Base-by-base conservation (phyloP, 2,888 invertebrate genomes). In the Miltochrista miniata region DNA sequence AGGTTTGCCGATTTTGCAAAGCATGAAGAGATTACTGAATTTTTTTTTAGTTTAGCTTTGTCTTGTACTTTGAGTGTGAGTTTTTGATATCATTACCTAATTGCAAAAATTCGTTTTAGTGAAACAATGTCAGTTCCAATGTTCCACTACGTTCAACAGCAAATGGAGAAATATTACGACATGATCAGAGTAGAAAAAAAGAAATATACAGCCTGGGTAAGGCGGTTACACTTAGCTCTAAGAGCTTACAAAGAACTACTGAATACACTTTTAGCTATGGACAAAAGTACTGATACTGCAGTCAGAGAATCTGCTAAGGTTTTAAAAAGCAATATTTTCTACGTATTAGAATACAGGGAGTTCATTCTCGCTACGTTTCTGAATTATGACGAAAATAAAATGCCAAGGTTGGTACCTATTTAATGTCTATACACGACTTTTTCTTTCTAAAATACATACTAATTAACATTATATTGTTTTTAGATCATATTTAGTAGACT, bases 121-220 rank as follows among this genome's bases (percentile, higher is more conserved):
- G 98, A 99, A 90, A 98, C 99, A 1, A 94, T 99, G 93, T 96
- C 97, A 13, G 94, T 97, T 4, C 95, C 96, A 58, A 95, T 96
- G 71, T 99, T 99, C 85, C 98, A 99, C 89, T 97, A 97, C 85
- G 96, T 98, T 8, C 98, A 99, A 85, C 96, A 97, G 69, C 96
- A 98, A 87, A 94, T 98, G 92, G 97, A 98, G 75, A 94, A 93
- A 58, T 96, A 95, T 77, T 94, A 94, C 76, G 97, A 97, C 74
- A 95, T 96, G 95, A 95, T 98, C 74, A 87, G 92, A 64, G 93
- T 94, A 41, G 98, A 99, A 77, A 98, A 98, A 89, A 96, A 96
- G 76, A 96, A 96, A 77, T 93, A 94, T 58, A 87, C 93, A 5
- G 85, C 94, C 33, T 99, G 98, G 98, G 96, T 97, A 9, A 93